Base-by-base conservation (phyloP, 1,140 invertebrate genomes). In the Panagrolaimus sp. region DNA sequence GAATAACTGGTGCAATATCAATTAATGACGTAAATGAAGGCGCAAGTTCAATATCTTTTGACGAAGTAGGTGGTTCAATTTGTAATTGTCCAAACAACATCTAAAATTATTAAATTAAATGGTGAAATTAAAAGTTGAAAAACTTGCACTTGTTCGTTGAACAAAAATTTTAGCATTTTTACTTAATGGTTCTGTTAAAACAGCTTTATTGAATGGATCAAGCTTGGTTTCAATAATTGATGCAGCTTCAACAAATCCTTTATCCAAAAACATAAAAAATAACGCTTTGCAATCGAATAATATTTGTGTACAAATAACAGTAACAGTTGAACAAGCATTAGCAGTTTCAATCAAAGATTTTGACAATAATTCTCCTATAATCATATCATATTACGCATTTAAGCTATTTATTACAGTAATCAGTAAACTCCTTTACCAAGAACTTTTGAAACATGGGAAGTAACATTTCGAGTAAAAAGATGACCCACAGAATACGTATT, bases 391-490 rank as follows among this genome's bases (percentile, higher is more conserved):
- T 23, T 16, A 46, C 0, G 9, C 13, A 2, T 27, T 9, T 1
- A 27, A 48, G 2, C 47, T 5, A n/a, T n/a, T n/a, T n/a, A n/a
- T n/a, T n/a, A 72, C 1, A 8, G 5, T n/a, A 43, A 5, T 51
- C 0, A 1, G 13, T 23, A 38, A 38, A 38, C 2, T 7, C 20
- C 9, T 62, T n/a, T 27, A 66, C 73, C 72, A 57, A 76, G 63
- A 48, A 63, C 46, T 47, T 70, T 25, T 31, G 74, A 66, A 8
- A 78, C 67, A 42, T 74, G 67, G 13, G 65, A 45, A 46, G 57
- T 75, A 38, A 76, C 74, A 48, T 73, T 76, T 44, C 67, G 38
- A 1, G 74, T 76, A 46, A 76, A 79, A 20, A 76, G 51, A 70
- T 76, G 74, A 38, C 71, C 76, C 23, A 78, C 44, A 9, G 74